These are phyloP conservation scores for Babylonia areolata DNA, from an alignment of 1,140 invertebrate genomes.

Conservation along the genomic window DNA sequence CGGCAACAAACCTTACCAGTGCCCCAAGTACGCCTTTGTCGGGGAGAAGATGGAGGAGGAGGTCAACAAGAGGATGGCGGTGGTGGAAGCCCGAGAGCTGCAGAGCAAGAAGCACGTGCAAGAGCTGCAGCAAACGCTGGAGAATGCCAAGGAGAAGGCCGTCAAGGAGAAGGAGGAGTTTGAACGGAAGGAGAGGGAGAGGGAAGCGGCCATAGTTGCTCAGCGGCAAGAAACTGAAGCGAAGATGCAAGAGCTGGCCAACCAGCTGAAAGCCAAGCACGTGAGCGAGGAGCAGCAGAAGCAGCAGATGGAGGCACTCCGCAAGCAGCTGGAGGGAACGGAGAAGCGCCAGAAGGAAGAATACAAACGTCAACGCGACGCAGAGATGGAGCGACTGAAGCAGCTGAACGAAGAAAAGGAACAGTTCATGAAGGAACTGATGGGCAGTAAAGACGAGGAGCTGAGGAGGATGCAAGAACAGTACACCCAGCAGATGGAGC, in stretches of 20 bases:
- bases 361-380: not conserved
- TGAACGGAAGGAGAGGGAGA: not conserved
- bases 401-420: not conserved
- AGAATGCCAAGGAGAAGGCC: not conserved
- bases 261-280: not conserved
- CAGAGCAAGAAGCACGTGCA: constrained; percentile 23
- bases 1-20: constrained; percentile 14
- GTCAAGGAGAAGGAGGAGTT: constrained; percentile 11
- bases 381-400: not conserved
- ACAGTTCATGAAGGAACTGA: not conserved
- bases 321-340: not conserved
- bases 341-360: constrained; percentile 10
- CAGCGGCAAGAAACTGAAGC: not conserved
- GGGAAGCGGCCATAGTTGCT: not conserved
- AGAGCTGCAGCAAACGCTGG: not conserved
- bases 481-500: not conserved
- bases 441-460: not conserved
- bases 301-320: not conserved
- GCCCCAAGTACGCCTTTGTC: constrained; percentile 16
- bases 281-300: constrained; percentile 4
- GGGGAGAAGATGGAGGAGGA: constrained; percentile 29
- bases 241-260: not conserved
- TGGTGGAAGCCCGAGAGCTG: not conserved
- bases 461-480: not conserved
- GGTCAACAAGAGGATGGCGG: not conserved